These are phyloP conservation scores for Coptodon rendalli DNA, from an alignment of 2,113 vertebrate genomes.

Conservation along the genomic window DNA sequence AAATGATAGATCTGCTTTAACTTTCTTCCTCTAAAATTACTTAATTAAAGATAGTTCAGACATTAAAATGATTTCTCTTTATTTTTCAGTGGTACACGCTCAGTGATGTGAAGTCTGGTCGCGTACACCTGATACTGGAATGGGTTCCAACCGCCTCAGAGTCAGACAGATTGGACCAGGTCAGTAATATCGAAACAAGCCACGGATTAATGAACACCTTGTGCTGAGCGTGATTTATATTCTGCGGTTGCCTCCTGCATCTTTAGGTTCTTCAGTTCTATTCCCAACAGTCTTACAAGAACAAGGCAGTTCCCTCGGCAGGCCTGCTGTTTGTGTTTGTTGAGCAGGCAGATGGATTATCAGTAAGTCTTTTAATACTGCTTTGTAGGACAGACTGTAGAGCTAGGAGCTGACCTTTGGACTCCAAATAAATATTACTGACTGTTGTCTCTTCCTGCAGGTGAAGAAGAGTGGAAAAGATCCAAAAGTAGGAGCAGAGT, in stretches of 20 bases:
- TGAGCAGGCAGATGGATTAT: constrained; percentile 77
- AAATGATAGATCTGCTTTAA: neutral
- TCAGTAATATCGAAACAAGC: constrained; percentile 16
- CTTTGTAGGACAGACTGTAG: neutral
- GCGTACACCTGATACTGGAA: constrained; percentile 81
- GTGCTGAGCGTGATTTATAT: neutral
- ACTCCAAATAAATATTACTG: neutral
- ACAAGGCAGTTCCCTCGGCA: constrained; percentile 76
- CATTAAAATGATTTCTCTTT: neutral
- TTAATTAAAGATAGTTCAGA: neutral
- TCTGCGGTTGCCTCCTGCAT: neutral
- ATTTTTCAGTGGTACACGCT: constrained; percentile 81
- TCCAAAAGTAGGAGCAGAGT: constrained; percentile 75
- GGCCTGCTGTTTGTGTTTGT: constrained; percentile 81
- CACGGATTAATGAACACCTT: neutral
- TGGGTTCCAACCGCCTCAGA: constrained; percentile 70
- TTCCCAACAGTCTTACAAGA: constrained; percentile 74
- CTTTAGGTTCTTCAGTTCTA: constrained; percentile 77
- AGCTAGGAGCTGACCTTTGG: neutral
- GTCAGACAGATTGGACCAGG: constrained; percentile 78
- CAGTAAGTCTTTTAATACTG: constrained; percentile 67
- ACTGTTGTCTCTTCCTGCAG: constrained; percentile 53
- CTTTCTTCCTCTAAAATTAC: neutral
- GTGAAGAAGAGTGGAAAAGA: constrained; percentile 83
- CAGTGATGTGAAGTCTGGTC: constrained; percentile 82